Percentiles rank a stretch among this genome's conserved stretches.
Evolutionary conservation across 2,797 vertebrate genomes (phyloP).

Genomic region (Halcyon chelicuti): DNA sequence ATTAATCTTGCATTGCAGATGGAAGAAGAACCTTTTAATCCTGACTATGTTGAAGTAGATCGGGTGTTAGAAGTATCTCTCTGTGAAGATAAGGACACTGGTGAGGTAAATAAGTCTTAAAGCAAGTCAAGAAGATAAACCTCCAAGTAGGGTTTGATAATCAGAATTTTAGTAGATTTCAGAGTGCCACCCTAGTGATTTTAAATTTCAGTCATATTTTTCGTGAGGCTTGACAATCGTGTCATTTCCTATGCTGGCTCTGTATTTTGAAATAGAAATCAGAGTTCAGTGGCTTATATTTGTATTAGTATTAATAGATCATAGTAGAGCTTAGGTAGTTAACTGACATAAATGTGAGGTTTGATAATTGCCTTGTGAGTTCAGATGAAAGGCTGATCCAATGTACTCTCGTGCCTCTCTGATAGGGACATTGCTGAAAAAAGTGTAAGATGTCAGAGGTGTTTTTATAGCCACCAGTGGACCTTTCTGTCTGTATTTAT

Average conservation of each 20-base stretch:
- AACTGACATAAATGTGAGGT: neutral
- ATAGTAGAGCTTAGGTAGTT: neutral
- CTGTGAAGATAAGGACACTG: slow-evolving; percentile 97
- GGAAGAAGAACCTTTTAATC: slow-evolving; percentile 98
- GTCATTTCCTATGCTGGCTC: neutral
- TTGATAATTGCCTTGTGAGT: neutral
- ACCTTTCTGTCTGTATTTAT: neutral
- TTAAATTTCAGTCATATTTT: neutral
- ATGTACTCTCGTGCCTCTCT: neutral
- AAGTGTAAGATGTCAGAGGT: neutral
- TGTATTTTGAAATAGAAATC: neutral
- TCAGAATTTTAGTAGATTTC: neutral
- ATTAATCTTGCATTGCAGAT: slow-evolving; percentile 83
- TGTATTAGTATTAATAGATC: neutral
- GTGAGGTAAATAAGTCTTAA: slow-evolving; percentile 86
- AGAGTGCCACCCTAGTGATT: neutral
- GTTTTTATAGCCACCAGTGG: neutral
- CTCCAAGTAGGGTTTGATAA: neutral
- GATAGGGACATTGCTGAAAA: neutral
- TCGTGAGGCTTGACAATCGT: neutral
- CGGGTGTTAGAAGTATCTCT: slow-evolving; percentile 97
- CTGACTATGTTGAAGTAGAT: slow-evolving; percentile 98
- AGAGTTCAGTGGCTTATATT: neutral
- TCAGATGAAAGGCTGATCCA: neutral
- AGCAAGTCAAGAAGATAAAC: neutral